Conservation (phyloP, 2,888 invertebrate genomes). For the Cynaeus angustus region DNA sequence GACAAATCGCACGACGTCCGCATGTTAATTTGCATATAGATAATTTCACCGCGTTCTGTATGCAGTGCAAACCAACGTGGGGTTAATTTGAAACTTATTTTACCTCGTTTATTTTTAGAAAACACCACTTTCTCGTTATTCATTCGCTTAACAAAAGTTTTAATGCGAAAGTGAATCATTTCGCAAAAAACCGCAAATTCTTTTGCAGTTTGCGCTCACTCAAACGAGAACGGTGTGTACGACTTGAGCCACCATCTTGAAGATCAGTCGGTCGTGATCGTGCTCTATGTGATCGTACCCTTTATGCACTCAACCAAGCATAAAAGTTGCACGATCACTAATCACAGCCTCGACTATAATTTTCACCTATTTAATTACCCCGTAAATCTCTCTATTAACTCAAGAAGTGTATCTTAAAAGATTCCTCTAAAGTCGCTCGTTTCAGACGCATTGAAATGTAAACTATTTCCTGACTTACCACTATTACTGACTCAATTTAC, state of each 20-base stretch:
- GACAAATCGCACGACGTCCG: constrained; percentile 5
- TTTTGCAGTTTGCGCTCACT: constrained; percentile 14
- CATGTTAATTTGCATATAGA: constrained; percentile 18
- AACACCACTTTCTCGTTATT: constrained; percentile 29
- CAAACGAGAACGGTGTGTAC: not conserved
- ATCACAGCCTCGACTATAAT: constrained; percentile 16
- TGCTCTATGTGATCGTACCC: constrained; percentile 22
- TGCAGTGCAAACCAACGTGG: not conserved
- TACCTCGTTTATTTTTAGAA: constrained; percentile 31
- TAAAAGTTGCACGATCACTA: constrained; percentile 28
- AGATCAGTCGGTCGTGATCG: constrained; percentile 23
- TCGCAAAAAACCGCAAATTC: constrained; percentile 7
- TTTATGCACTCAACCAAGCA: constrained; percentile 22
- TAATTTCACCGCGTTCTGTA: constrained; percentile 14
- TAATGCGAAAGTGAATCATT: constrained; percentile 30
- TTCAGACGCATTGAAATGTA: constrained; percentile 7
- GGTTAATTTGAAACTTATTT: not conserved
- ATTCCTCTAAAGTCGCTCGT: constrained; percentile 7
- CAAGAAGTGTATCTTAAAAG: constrained; percentile 24
- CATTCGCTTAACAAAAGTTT: constrained; percentile 11
- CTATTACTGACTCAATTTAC: constrained; percentile 8
- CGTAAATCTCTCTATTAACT: constrained; percentile 34
- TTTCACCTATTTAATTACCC: constrained; percentile 34
- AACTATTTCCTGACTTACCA: constrained; percentile 13
- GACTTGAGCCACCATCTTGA: not conserved